Percentiles rank a stretch among this genome's conserved stretches.
Conservation (phyloP, 2,797 vertebrate species). For the Remorina albescens region DNA sequence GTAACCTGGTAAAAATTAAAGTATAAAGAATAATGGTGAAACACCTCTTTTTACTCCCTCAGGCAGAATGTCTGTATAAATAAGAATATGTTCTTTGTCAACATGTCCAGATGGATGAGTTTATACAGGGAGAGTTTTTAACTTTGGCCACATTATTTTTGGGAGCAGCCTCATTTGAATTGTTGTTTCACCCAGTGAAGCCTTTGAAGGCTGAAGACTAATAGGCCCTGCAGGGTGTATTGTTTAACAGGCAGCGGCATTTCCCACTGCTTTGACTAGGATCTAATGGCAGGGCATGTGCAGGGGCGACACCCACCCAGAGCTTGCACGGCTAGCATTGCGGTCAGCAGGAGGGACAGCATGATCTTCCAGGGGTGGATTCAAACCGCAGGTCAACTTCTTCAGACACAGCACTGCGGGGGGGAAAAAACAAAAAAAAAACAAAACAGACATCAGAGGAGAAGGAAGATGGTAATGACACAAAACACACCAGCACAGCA, state of each 20-base stretch:
- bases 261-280: conserved; percentile 49
- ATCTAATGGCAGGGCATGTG: conserved; percentile 61
- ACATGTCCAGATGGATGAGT: conserved; percentile 38
- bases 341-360: conserved; percentile 78
- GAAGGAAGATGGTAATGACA: conserved; percentile 20
- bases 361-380: conserved; percentile 71
- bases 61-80: conserved; percentile 37
- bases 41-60: conserved; percentile 32
- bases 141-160: conserved; percentile 53
- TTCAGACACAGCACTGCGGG: conserved; percentile 71
- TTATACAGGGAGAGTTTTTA: conserved; percentile 55
- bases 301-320: conserved; percentile 77
- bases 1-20: conserved; percentile 49
- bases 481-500: conserved; percentile 4
- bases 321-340: conserved; percentile 75
- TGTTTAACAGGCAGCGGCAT: conserved; percentile 61
- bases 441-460: conserved; percentile 60
- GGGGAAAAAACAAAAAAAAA: conserved; percentile 14
- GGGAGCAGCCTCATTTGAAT: conserved; percentile 56
- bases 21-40: conserved; percentile 34
- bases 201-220: conserved; percentile 55
- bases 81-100: conserved; percentile 42
- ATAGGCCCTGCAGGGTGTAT: conserved; percentile 56
- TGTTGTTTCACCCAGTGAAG: conserved; percentile 53
- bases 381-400: conserved; percentile 51